These are phyloP conservation scores for Lasioglossum lativentre DNA, from an alignment of 2,888 invertebrate genomes.

Conservation along the genomic window DNA sequence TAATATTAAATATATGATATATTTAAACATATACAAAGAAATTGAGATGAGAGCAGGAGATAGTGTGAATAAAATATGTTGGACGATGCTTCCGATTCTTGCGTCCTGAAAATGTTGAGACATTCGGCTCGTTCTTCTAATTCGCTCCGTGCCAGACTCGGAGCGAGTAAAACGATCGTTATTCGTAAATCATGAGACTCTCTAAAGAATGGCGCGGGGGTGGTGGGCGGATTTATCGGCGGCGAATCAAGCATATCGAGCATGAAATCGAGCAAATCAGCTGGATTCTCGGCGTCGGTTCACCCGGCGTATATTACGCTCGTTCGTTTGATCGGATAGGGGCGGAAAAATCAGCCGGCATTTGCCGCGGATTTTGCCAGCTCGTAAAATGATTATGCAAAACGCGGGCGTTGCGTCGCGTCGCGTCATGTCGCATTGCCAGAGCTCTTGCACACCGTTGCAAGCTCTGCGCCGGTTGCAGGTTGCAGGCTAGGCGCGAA, in stretches of 20 bases:
- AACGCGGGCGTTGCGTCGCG: slow-evolving; percentile 49
- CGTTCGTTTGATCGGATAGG: not conserved
- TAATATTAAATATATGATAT: no score
- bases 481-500: slow-evolving; percentile 38
- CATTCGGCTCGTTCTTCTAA: not conserved
- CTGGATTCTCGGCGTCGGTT: slow-evolving; percentile 13
- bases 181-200: slow-evolving; percentile 41
- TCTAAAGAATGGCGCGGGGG: not conserved
- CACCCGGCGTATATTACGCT: slow-evolving; percentile 1
- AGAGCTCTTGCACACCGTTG: not conserved
- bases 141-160: not conserved
- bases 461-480: not conserved
- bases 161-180: not conserved
- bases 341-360: slow-evolving; percentile 40
- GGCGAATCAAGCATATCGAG: slow-evolving; percentile 40
- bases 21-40: no score
- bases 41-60: no score
- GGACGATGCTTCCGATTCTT: no score
- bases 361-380: slow-evolving; percentile 63
- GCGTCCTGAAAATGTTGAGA: not conserved
- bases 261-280: slow-evolving; percentile 60
- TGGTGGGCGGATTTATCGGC: slow-evolving; percentile 11
- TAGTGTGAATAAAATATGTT: no score
- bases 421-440: slow-evolving; percentile 5
- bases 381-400: slow-evolving; percentile 78